Conservation (phyloP, 1,140 invertebrate genomes). For the Zaprionus nigranus region DNA sequence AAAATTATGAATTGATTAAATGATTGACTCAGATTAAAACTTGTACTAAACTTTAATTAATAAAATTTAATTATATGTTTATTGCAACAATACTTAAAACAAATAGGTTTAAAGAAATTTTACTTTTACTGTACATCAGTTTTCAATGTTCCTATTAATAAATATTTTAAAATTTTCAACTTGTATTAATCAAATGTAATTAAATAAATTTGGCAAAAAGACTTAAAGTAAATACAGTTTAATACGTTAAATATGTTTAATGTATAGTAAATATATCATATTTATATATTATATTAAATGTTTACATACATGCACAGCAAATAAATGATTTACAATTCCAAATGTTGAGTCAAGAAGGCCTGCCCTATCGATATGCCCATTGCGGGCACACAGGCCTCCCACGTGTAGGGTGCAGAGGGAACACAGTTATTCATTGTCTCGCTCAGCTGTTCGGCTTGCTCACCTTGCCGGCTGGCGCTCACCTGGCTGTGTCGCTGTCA, state of each 20-base stretch:
- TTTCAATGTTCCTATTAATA: too few species aligned
- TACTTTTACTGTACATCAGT: too few species aligned
- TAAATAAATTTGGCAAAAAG: too few species aligned
- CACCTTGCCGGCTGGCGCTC: constrained; percentile 16
- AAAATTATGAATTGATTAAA: too few species aligned
- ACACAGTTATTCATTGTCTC: constrained; percentile 32
- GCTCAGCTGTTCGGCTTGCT: constrained; percentile 38
- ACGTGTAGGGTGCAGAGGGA: neutral
- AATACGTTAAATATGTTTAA: too few species aligned
- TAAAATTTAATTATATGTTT: neutral
- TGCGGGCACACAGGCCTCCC: constrained; percentile 5
- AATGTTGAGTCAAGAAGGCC: neutral
- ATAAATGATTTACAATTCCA: neutral
- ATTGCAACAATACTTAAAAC: neutral
- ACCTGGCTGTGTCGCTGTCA: neutral
- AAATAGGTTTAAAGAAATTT: too few species aligned
- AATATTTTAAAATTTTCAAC: too few species aligned
- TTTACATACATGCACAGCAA: neutral
- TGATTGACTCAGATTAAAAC: neutral
- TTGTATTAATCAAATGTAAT: too few species aligned
- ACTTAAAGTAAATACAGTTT: too few species aligned
- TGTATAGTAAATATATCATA: neutral
- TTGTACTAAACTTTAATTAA: neutral
- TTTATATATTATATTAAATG: neutral
- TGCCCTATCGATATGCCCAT: neutral